Conservation (phyloP, 2,888 invertebrate genomes). For the Suillia variegata region DNA sequence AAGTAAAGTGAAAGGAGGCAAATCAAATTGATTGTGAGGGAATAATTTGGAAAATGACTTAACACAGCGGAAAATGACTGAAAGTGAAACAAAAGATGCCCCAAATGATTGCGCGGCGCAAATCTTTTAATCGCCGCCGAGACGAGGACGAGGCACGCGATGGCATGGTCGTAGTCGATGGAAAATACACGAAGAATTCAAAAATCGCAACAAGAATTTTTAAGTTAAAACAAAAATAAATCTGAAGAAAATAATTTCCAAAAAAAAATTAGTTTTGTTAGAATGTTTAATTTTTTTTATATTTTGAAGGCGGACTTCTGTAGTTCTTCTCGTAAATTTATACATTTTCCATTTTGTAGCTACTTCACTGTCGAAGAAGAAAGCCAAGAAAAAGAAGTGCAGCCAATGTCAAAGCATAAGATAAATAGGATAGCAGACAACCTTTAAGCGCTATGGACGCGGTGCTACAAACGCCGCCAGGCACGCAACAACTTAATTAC, state of each 20-base stretch:
- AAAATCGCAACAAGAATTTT: no score
- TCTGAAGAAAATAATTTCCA: no score
- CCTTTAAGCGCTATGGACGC: no score
- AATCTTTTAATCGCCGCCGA: neutral
- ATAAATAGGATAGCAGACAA: neutral
- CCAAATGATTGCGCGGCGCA: neutral
- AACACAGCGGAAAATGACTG: conserved; percentile 1
- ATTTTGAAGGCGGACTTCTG: no score
- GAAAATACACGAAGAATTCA: neutral
- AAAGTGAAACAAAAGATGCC: conserved; percentile 1
- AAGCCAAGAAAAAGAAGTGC: neutral
- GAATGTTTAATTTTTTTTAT: no score
- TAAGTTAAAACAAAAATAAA: no score
- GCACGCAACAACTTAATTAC: conserved; percentile 60
- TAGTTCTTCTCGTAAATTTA: no score
- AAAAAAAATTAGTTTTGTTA: no score
- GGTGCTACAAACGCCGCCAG: conserved; percentile 33
- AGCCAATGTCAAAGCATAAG: no score
- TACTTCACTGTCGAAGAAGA: no score
- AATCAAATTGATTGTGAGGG: conserved; percentile 20
- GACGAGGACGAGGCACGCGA: neutral
- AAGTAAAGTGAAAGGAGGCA: neutral
- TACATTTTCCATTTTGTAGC: no score
- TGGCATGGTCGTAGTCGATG: neutral
- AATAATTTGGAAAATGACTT: conserved; percentile 26